These are phyloP conservation scores for Epinephelus moara DNA, from an alignment of 2,113 vertebrate species.

Conservation along the genomic window DNA sequence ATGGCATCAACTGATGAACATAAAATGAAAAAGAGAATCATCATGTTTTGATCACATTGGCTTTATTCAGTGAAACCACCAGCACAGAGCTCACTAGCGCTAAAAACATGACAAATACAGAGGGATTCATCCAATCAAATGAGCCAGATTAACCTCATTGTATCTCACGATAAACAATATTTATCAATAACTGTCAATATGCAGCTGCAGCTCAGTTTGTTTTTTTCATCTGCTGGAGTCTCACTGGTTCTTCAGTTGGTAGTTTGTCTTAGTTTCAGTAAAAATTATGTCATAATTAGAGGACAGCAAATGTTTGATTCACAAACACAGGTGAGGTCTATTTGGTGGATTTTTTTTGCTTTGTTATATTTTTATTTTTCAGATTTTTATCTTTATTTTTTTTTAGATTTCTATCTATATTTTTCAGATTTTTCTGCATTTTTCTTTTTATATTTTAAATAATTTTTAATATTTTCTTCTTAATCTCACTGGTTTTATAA, in stretches of 20 bases:
- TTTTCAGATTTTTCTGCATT: constrained; percentile 3
- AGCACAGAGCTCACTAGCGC: neutral
- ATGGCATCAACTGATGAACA: too few relatives aligned
- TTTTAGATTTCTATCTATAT: neutral
- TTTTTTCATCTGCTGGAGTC: constrained; percentile 41
- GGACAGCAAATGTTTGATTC: neutral
- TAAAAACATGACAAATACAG: constrained; percentile 10
- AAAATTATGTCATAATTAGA: constrained; percentile 10
- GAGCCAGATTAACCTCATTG: constrained; percentile 7
- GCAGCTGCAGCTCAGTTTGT: constrained; percentile 4
- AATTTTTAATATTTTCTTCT: neutral
- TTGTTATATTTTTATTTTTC: neutral
- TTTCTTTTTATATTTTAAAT: neutral
- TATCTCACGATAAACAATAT: neutral
- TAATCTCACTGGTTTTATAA: neutral
- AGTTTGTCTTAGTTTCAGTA: constrained; percentile 34
- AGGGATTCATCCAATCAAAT: constrained; percentile 28
- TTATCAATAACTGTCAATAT: neutral
- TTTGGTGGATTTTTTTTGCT: constrained; percentile 1
- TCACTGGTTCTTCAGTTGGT: constrained; percentile 52
- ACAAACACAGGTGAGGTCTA: neutral
- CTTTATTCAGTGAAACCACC: constrained; percentile 81
- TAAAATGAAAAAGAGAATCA: neutral
- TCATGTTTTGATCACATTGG: constrained; percentile 48
- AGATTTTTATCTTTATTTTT: neutral